Conservation (phyloP, 2,113 vertebrate genomes). For the Corvus moneduloides region DNA sequence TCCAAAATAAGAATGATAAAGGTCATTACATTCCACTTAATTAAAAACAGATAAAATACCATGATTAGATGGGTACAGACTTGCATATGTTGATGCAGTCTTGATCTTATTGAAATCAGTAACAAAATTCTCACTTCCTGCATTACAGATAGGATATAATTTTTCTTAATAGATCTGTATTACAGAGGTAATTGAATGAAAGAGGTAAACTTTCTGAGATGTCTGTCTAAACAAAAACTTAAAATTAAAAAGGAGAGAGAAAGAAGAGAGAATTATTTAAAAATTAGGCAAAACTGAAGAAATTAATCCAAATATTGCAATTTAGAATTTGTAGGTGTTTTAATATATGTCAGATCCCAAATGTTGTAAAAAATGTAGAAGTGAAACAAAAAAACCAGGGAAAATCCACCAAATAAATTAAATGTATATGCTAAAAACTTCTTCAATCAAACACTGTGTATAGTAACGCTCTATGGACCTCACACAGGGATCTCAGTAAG, state of each 20-base stretch:
- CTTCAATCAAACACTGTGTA: neutral
- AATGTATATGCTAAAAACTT: neutral
- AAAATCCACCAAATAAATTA: neutral
- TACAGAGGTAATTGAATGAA: neutral
- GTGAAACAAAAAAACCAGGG: neutral
- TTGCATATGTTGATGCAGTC: neutral
- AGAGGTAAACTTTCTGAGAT: neutral
- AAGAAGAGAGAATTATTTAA: neutral
- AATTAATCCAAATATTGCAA: neutral
- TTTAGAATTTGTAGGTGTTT: neutral
- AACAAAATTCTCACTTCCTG: neutral
- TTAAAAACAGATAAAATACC: neutral
- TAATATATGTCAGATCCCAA: neutral
- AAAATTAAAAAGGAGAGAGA: neutral
- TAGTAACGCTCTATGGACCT: neutral
- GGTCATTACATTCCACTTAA: neutral
- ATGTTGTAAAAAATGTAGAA: neutral
- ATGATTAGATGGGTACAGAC: neutral
- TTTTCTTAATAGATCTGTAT: neutral
- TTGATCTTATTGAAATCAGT: neutral
- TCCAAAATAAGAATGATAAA: neutral
- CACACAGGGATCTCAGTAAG: accelerated
- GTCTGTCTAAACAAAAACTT: neutral
- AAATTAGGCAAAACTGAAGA: neutral
- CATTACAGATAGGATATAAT: neutral